A percentile compares a stretch with the other conserved stretches of the same genome.
Conservation (phyloP, 2,113 vertebrate species). For the Chrysochloris asiatica region DNA sequence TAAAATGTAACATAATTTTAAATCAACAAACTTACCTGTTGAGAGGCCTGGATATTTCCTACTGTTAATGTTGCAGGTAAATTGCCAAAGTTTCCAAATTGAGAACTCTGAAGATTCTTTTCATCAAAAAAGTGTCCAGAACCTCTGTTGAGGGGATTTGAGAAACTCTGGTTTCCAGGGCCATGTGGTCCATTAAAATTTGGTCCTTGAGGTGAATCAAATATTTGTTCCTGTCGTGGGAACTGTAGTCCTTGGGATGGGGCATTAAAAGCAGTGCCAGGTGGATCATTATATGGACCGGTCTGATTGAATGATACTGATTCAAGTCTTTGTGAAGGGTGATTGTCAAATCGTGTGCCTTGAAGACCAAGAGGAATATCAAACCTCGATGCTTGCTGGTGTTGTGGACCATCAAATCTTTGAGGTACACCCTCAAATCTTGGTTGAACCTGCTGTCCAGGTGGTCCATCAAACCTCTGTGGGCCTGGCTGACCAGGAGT, state of each 20-base stretch:
- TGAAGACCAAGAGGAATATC: slow-evolving; percentile 87
- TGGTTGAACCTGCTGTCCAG: slow-evolving; percentile 82
- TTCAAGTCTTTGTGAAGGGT: slow-evolving; percentile 87
- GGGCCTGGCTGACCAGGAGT: slow-evolving; percentile 85
- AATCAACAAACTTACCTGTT: slow-evolving; percentile 86
- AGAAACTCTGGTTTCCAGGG: slow-evolving; percentile 86
- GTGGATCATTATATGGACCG: slow-evolving; percentile 88
- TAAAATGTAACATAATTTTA: slow-evolving; percentile 13
- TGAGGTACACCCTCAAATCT: slow-evolving; percentile 88
- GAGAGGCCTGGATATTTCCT: slow-evolving; percentile 83
- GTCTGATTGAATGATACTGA: slow-evolving; percentile 84
- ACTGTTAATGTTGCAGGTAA: slow-evolving; percentile 79
- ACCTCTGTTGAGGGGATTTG: slow-evolving; percentile 84
- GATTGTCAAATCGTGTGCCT: slow-evolving; percentile 86
- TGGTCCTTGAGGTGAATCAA: slow-evolving; percentile 87
- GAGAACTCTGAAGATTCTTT: slow-evolving; percentile 86
- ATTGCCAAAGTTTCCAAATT: slow-evolving; percentile 85
- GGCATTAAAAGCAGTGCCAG: slow-evolving; percentile 86
- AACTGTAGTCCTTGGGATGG: slow-evolving; percentile 88
- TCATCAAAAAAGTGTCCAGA: slow-evolving; percentile 90
- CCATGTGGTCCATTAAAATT: slow-evolving; percentile 89
- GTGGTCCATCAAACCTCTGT: slow-evolving; percentile 84
- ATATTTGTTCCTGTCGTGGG: slow-evolving; percentile 86
- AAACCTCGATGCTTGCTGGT: slow-evolving; percentile 86
- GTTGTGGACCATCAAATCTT: slow-evolving; percentile 87